Base-by-base conservation (phyloP, 1,140 invertebrate species). In the Leptonema lineaticorne region DNA sequence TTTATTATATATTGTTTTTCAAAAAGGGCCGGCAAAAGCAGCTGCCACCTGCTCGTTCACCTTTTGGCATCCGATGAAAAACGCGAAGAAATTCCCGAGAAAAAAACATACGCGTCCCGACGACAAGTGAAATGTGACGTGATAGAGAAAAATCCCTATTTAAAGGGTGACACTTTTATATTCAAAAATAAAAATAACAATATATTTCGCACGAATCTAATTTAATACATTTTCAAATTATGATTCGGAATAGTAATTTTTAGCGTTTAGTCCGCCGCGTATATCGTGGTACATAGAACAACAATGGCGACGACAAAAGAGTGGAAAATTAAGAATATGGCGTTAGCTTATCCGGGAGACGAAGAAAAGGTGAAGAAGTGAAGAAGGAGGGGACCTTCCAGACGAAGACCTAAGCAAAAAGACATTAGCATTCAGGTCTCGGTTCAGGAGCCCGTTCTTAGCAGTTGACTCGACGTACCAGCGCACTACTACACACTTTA, bases 391-490 rank as follows among this genome's bases (percentile, higher is more conserved):
- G 57, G 57, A 41, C 37, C 37, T 14, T n/a, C n/a, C 9, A 59
- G 26, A 6, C 14, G 50, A 53, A 53, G 50, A 26, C 22, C 50
- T 20, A n/a, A n/a, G 24, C 56, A 26, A 16, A 16, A 45, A 46
- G 45, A 45, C 64, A 72, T 72, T 72, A 72, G 67, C 63, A 72
- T 72, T 69, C 70, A 67, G 58, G 46, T 63, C 67, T 60, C 70
- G 67, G 29, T 1, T 28, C 27, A 26, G 50, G 28, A 53, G 29
- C 57, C 37, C 65, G 67, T 67, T 68, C 64, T 60, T 58, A 64
- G 68, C 41, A 50, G 50, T 71, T 71, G 62, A 62, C 67, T 60
- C 62, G 60, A 41, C 60, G 30, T 63, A 63, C n/a, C n/a, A n/a
- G 48, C 60, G 59, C 69, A 53, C 67, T 69, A 28, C 37, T 71